Evolutionary conservation across 64 coral and sea anemone species (phyloP), one percentile per base, ranked within the genome.

Genomic region (Trachythela sp.): DNA sequence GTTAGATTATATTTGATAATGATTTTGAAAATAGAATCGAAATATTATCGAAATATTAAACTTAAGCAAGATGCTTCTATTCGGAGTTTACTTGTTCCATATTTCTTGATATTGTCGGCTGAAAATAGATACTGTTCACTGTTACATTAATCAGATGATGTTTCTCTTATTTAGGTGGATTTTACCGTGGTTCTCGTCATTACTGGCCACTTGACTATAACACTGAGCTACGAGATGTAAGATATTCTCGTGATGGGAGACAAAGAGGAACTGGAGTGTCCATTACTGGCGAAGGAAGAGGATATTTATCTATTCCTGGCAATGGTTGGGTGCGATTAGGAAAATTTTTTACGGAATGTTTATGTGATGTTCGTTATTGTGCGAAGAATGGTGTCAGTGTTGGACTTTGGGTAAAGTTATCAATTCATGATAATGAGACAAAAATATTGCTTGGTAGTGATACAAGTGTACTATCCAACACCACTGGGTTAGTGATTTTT

Each of bases 171-270:
- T 80, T 30, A 80, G 75, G 75, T 37, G 75, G 37, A 9, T 80
- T 37, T 80, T 80, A 80, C 32, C 4, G 37, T 0, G 37, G 33
- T 80, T n/a, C 75, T 11, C 30, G 75, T 17, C 75, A 80, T 80
- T 80, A 80, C 37, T 80, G 75, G 75, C 75, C 75, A 29, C 30
- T 80, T 22, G 75, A 80, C 30, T 80, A 80, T 36, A 29, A 80
- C 9, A 80, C 75, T 80, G 27, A 2, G 33, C 14, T 80, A 39
- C 8, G 75, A 39, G 37, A 80, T 30, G 75, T 80, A 9, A 80
- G 37, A 36, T 80, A 80, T 36, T 80, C 75, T 30, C 33, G 31
- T 80, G 9, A 39, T 80, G 75, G 75, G 0, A 80, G 20, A 80
- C 13, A 38, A 1, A 37, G 10, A 17, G 75, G 75, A 37, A 35